Conservation (phyloP, 2,113 vertebrate species). For the Phoenicopterus ruber region DNA sequence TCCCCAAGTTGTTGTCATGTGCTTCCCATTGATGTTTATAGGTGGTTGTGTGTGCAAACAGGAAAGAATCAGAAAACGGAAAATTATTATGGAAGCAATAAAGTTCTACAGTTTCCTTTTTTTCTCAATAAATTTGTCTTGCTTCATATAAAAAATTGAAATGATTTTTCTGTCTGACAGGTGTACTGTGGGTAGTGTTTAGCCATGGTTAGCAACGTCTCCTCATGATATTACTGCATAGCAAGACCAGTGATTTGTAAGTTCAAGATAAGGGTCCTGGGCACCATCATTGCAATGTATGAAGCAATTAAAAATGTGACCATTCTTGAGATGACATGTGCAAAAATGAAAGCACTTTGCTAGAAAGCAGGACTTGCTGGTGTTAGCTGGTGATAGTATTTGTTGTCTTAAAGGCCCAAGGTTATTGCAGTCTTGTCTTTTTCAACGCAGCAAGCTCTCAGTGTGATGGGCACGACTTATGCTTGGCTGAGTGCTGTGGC, state of each 20-base stretch:
- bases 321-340: background rate
- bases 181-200: background rate
- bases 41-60: background rate
- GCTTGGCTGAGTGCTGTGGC: background rate
- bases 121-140: background rate
- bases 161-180: background rate
- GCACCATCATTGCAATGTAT: background rate
- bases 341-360: background rate
- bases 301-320: slow-evolving; percentile 24
- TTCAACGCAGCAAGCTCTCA: background rate
- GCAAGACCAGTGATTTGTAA: background rate
- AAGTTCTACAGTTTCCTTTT: background rate
- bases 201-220: background rate
- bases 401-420: background rate
- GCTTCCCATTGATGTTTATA: background rate
- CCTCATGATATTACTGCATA: background rate
- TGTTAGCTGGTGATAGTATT: slow-evolving; percentile 13
- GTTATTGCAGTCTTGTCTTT: background rate
- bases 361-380: background rate
- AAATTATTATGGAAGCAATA: background rate
- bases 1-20: background rate
- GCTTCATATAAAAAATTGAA: background rate
- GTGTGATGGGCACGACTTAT: background rate
- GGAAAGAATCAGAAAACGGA: background rate
- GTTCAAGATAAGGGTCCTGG: background rate